Evolutionary conservation across 2,113 vertebrate genomes (phyloP), one percentile per base, ranked within the genome.

Genomic region (Halichoeres trimaculatus): DNA sequence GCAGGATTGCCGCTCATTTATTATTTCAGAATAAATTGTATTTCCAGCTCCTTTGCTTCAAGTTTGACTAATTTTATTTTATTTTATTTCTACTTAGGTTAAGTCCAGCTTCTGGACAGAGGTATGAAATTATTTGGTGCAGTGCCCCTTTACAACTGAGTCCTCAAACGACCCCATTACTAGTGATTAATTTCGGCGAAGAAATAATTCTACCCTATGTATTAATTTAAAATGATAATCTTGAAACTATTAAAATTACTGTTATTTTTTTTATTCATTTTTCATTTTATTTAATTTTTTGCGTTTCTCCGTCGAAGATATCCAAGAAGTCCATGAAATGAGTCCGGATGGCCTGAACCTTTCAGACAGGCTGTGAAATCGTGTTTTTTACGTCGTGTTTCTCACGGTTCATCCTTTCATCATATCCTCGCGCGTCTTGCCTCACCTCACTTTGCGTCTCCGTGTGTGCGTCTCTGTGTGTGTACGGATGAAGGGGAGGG

Each of bases 401-500:
- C 76, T 61, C 48, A 2, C 59, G 41, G 11, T 19, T n/a, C 70
- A 63, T 36, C 40, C 48, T 71, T 63, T 59, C 78, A 76, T 76
- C 74, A 65, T 2, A 66, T 69, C 62, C 57, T 60, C 38, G 30
- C 30, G 24, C 16, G 2, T 38, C 30, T 52, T 60, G 43, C 59
- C 2, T 70, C 77, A 26, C 47, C 14, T 24, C 60, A 3, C 10
- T 2, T 10, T 10, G n/a, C 5, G 13, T 30, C 26, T 45, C 5
- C 26, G 55, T 45, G 52, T 24, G 47, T 3, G 17, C 26, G 55
- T 45, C 41, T 23, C 36, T 3, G 17, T 12, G 35, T 14, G 22
- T n/a, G 48, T 10, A 56, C 5, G 35, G 4, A 58, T 1, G 14
- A 34, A 70, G 61, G 80, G 80, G 88, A 84, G 88, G 69, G 84